A percentile compares a stretch with the other conserved stretches of the same genome.
Evolutionary conservation across 2,888 invertebrate genomes (phyloP).

Genomic region (Nomada ferruginata): DNA sequence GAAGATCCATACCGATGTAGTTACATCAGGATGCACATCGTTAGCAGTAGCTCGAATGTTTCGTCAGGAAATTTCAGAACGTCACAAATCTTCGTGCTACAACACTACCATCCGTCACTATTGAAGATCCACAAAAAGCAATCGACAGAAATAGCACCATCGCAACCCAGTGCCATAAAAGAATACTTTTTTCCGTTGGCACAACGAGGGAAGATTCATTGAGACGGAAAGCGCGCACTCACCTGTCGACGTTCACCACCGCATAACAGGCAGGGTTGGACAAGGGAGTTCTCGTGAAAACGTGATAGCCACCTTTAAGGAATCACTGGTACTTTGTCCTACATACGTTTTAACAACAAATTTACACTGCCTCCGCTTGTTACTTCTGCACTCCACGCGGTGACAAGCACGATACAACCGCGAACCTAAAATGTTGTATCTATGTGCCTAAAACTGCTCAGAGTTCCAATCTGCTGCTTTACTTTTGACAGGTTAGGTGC

Average conservation of each 20-base stretch:
- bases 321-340: slow-evolving; percentile 43
- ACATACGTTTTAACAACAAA: slow-evolving; percentile 52
- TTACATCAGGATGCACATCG: slow-evolving; percentile 64
- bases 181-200: slow-evolving; percentile 39
- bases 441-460: slow-evolving; percentile 58
- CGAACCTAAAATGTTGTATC: slow-evolving; percentile 50
- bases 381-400: slow-evolving; percentile 40
- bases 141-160: slow-evolving; percentile 44
- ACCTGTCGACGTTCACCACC: slow-evolving; percentile 79
- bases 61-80: slow-evolving; percentile 47
- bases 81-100: slow-evolving; percentile 43
- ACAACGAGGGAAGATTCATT: slow-evolving; percentile 39
- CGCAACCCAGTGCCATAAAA: slow-evolving; percentile 37
- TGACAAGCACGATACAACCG: slow-evolving; percentile 55
- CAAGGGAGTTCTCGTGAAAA: slow-evolving; percentile 60
- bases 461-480: slow-evolving; percentile 65
- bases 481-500: slow-evolving; percentile 77
- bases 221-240: slow-evolving; percentile 57
- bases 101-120: slow-evolving; percentile 49
- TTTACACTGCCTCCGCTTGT: slow-evolving; percentile 50
- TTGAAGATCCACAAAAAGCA: slow-evolving; percentile 33
- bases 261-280: slow-evolving; percentile 77
- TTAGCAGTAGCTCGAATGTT: slow-evolving; percentile 48
- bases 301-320: slow-evolving; percentile 56
- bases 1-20: slow-evolving; percentile 57